Evolutionary conservation across 2,797 vertebrate species (phyloP), one percentile per base, ranked within the genome.

Genomic region (Pangasius krempfi): DNA sequence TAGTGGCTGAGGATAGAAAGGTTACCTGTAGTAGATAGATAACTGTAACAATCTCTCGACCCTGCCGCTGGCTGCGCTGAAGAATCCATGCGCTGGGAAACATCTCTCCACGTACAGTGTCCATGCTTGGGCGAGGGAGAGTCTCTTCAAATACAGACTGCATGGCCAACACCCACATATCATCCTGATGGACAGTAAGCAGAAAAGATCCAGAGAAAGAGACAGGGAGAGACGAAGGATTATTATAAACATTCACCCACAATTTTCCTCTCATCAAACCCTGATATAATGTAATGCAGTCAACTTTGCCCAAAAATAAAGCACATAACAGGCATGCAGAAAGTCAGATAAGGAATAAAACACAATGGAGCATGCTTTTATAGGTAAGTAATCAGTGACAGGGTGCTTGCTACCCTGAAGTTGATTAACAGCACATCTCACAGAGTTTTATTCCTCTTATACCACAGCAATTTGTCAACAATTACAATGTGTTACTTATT

Each of bases 21-120:
- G 30, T 80, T 94, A 99, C 99, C 97, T 99, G 99, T 86, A 97
- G 94, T 94, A 99, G 94, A 93, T 97, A 98, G 90, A 97, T 90
- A 85, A 98, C 96, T 93, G 96, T 96, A 89, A 97, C 97, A 86
- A 96, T 88, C 37, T 98, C 97, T 91, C 94, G 96, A 89, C 97
- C 97, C 0, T 96, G 90, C 16, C 92, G 87, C n/a, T 86, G 94
- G 27, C 96, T 92, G 54, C 97, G 96, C 92, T 98, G 97, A 87
- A 99, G 95, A 91, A 99, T 90, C 98, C 98, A 99, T 89, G 97
- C 98, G 22, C 98, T 99, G 89, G 99, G 98, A 93, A 99, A 94
- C 94, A 99, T 96, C 93, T 99, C 98, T 37, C 97, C 98, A 72
- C 98, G 96, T 82, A 99, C 94, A 50, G 96, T 96, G 22, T 97